Conservation (phyloP, 64 coral and sea anemone species). For the Stichodactyla mertensii region DNA sequence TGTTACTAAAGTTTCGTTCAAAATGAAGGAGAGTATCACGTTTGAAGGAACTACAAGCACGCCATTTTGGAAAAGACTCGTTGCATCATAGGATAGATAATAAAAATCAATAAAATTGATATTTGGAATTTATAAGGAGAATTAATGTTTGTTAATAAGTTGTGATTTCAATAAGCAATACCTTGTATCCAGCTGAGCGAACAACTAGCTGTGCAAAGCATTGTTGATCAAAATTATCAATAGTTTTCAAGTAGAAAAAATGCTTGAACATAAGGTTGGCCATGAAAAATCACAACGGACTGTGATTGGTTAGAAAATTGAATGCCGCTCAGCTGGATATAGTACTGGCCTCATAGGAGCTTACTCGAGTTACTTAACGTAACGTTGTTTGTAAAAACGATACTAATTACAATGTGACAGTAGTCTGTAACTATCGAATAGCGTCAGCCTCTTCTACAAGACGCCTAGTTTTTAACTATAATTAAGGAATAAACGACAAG, state of each 20-base stretch:
- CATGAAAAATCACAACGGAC: no score
- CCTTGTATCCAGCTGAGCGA: neutral
- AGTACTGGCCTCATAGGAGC: neutral
- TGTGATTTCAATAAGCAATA: neutral
- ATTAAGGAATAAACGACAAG: no score
- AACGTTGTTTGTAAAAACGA: constrained; percentile 11
- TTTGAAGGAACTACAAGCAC: neutral
- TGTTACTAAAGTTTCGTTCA: neutral
- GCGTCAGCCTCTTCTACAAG: neutral
- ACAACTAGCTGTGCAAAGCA: no score
- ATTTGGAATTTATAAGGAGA: neutral
- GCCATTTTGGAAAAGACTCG: neutral
- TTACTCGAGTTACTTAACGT: constrained; percentile 12
- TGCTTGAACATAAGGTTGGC: no score
- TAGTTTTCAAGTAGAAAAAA: no score
- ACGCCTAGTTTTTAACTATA: neutral
- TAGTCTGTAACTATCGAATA: neutral
- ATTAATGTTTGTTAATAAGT: neutral
- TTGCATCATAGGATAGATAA: neutral
- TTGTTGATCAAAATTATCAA: no score
- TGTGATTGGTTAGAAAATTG: no score
- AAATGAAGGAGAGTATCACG: neutral
- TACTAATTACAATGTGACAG: neutral
- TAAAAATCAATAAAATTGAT: neutral
- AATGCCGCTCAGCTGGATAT: neutral